phyloP scores from a whole-genome alignment of 2,797 vertebrate genomes.

The Rhinophrynus dorsalis region DNA sequence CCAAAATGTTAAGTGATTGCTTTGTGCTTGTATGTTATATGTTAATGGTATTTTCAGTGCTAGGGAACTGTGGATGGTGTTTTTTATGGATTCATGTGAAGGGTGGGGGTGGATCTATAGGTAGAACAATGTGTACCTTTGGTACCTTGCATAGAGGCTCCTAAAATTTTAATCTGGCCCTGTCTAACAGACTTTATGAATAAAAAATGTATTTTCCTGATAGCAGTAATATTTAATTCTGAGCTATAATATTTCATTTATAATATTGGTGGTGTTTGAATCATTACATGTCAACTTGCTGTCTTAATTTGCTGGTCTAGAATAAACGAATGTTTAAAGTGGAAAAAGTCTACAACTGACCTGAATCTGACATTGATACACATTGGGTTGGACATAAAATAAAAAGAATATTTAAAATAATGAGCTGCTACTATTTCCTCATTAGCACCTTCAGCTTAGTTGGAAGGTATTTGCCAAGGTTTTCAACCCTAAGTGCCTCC shows the following conservation, averaged over 20 bases:
- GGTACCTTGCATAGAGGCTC: too few relatives aligned
- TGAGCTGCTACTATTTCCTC: background rate
- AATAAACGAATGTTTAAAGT: background rate
- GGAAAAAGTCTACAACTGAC: background rate
- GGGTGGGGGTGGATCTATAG: too few relatives aligned
- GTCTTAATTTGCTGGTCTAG: background rate
- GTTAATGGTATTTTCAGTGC: too few relatives aligned
- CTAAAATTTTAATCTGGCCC: too few relatives aligned
- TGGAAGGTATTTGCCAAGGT: constrained; percentile 7
- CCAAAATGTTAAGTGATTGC: too few relatives aligned
- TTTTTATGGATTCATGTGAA: too few relatives aligned
- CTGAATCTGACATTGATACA: background rate
- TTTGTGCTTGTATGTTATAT: too few relatives aligned
- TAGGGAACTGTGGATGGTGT: too few relatives aligned
- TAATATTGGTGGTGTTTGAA: background rate
- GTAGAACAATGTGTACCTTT: too few relatives aligned
- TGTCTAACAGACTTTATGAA: background rate
- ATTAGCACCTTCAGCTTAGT: background rate
- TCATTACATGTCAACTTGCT: background rate
- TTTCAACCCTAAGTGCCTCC: constrained; percentile 1
- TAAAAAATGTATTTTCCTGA: background rate
- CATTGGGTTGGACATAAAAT: background rate
- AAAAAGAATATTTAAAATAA: constrained; percentile 4
- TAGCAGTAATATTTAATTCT: background rate
- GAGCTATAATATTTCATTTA: background rate